Conservation (phyloP, 2,797 vertebrate genomes). For the Bradypodion pumilum region DNA sequence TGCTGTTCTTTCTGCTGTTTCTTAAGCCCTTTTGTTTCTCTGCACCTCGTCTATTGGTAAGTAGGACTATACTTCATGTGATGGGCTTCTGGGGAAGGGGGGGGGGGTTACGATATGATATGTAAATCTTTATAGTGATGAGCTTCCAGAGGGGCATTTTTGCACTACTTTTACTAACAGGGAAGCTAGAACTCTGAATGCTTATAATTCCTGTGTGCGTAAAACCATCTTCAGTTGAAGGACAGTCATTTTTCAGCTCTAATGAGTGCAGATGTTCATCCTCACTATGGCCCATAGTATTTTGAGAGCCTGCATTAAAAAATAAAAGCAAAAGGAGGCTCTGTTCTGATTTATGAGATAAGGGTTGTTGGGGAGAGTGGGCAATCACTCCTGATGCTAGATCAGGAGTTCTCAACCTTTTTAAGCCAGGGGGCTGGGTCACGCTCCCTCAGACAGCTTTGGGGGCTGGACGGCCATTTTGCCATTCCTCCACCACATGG, state of each 20-base stretch:
- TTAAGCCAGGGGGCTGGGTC: too few relatives aligned
- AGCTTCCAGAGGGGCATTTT: neutral
- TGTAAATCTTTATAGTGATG: too few relatives aligned
- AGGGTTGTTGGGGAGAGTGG: too few relatives aligned
- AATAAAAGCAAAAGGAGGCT: neutral
- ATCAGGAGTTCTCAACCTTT: too few relatives aligned
- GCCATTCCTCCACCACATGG: too few relatives aligned
- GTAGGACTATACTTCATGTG: conserved; percentile 47
- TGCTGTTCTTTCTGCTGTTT: conserved; percentile 71
- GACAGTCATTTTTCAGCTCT: neutral
- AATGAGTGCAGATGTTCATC: too few relatives aligned
- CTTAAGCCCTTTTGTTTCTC: conserved; percentile 64
- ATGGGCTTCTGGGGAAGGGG: neutral
- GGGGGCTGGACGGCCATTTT: too few relatives aligned
- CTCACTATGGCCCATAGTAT: neutral
- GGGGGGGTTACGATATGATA: too few relatives aligned
- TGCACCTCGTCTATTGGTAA: conserved; percentile 74
- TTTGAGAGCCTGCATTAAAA: neutral
- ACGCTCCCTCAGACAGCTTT: too few relatives aligned
- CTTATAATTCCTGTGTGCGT: neutral
- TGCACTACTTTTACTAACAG: neutral
- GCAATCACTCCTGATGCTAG: too few relatives aligned
- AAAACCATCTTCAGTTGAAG: neutral
- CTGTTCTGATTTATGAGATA: neutral
- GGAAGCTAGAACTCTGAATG: neutral